Conservation (phyloP, 2,113 vertebrate genomes). For the Serilophus lunatus region DNA sequence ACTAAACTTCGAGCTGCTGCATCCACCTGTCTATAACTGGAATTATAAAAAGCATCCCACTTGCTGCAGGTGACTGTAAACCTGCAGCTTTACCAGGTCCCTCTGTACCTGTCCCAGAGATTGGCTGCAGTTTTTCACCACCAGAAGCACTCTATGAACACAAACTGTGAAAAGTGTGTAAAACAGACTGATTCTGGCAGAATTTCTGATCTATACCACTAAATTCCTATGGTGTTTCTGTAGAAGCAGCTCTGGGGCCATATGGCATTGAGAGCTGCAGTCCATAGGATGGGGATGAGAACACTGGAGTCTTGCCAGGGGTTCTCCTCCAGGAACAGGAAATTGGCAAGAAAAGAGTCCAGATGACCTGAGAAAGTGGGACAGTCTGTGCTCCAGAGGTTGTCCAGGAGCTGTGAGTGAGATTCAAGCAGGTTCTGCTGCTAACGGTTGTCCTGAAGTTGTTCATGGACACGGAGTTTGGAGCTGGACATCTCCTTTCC, state of each 20-base stretch:
- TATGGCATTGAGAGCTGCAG: neutral
- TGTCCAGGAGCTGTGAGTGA: neutral
- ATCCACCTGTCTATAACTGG: accelerated
- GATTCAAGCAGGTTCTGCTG: neutral
- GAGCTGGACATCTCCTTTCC: neutral
- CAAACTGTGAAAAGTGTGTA: neutral
- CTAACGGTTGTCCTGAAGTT: neutral
- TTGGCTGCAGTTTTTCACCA: neutral
- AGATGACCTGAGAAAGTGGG: neutral
- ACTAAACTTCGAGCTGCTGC: neutral
- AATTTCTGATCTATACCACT: neutral
- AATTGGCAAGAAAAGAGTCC: neutral
- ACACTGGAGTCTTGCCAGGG: neutral
- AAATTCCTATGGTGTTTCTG: neutral
- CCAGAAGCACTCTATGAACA: neutral
- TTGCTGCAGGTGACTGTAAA: neutral
- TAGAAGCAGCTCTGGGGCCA: neutral
- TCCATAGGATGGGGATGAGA: neutral
- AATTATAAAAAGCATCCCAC: neutral
- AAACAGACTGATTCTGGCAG: neutral
- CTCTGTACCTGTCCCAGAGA: neutral
- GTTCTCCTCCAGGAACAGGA: neutral
- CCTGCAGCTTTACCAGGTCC: accelerated
- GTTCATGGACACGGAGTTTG: neutral
- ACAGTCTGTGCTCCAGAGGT: neutral